A percentile compares a stretch with the other conserved stretches of the same genome.
Conservation (phyloP, 2,113 vertebrate genomes). For the Crotalus helleri region DNA sequence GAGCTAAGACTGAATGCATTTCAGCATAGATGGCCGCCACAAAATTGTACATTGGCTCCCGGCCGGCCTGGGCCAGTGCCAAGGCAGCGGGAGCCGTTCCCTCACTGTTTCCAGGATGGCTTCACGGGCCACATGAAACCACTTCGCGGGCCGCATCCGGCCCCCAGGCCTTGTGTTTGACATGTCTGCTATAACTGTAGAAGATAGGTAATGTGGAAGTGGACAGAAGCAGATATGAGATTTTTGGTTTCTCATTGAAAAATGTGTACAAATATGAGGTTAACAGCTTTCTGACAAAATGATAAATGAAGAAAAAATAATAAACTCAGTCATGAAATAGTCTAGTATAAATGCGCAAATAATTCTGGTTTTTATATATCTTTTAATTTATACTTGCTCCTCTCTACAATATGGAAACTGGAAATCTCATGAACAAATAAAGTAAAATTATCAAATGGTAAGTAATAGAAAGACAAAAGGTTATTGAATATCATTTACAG, state of each 20-base stretch:
- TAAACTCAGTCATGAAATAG: background rate
- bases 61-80: too few relatives aligned
- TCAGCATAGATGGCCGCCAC: too few relatives aligned
- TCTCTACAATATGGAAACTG: background rate
- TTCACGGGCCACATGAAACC: too few relatives aligned
- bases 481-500: background rate
- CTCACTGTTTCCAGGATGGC: too few relatives aligned
- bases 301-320: background rate
- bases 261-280: background rate
- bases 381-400: background rate
- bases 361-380: background rate
- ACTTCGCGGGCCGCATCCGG: too few relatives aligned
- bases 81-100: too few relatives aligned
- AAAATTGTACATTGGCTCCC: too few relatives aligned
- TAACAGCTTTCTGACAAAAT: background rate
- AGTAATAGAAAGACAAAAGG: background rate
- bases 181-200: too few relatives aligned
- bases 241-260: background rate
- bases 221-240: background rate
- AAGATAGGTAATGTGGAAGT: background rate
- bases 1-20: too few relatives aligned
- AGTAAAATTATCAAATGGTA: background rate
- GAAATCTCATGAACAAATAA: background rate
- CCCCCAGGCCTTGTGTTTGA: too few relatives aligned
- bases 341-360: background rate